Evolutionary conservation across 2,797 vertebrate species (phyloP), one percentile per base, ranked within the genome.

Genomic region (Pipistrellus kuhlii): DNA sequence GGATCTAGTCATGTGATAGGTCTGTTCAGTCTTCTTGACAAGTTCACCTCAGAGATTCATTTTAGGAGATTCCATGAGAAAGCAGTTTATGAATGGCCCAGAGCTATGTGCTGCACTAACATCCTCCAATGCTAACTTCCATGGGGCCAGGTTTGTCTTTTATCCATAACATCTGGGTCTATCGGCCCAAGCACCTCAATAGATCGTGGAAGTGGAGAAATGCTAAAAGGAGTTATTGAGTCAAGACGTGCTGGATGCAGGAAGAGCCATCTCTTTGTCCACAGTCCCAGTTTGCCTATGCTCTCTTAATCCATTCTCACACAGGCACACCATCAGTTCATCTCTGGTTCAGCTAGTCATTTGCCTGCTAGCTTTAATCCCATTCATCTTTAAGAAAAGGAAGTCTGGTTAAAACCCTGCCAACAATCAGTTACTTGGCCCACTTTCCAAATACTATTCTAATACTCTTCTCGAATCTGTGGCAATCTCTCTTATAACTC

Each of bases 381-480:
- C 30, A 64, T 75, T 89, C 32, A 21, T 41, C 51, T 62, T 85
- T 73, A 66, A 78, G 51, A 44, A 72, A 44, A 66, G 35, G 15
- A 91, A 94, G 30, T 41, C 14, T 71, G 78, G 57, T 77, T 46
- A 20, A 94, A 93, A 72, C 6, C 23, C 64, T 69, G 30, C 59
- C 76, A 94, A 68, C 0, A 44, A n/a, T 57, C 80, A 71, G n/a
- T 41, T 72, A 48, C 76, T 44, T 38, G 68, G 32, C 72, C 66
- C 17, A 46, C 44, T 84, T 77, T 80, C 66, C 62, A 81, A 77
- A 84, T 10, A 9, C 18, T 46, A 35, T 48, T 76, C 48, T 81
- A 32, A 76, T 48, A 32, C 44, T 75, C 23, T 51, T 69, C 85
- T 80, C 3, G 1, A 73, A 51, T 69, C 32, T 57, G 4, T 46